These are phyloP conservation scores for Willowsia nigromaculata DNA, from an alignment of 2,888 invertebrate species.

Conservation along the genomic window DNA sequence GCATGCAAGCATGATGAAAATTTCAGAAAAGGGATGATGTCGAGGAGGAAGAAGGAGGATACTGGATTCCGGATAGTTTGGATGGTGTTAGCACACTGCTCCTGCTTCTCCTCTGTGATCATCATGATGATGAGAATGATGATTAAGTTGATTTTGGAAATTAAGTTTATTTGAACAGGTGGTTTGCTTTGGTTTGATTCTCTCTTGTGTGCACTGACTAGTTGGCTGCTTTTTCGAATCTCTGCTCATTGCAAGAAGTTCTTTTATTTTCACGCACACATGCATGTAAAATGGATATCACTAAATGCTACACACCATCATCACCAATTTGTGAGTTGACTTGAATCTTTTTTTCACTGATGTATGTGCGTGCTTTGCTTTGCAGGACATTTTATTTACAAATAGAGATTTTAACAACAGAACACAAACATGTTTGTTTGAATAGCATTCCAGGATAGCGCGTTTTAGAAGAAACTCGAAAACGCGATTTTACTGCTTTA, in stretches of 20 bases:
- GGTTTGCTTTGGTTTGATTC: conserved; percentile 57
- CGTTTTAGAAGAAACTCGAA: background rate
- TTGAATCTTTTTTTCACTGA: background rate
- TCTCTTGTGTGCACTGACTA: background rate
- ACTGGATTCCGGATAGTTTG: conserved; percentile 9
- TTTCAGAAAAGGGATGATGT: conserved; percentile 2
- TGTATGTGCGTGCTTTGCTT: background rate
- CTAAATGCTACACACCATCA: background rate
- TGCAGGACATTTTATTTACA: background rate
- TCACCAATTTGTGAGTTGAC: background rate
- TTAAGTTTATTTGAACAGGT: conserved; percentile 78
- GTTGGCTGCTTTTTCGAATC: background rate
- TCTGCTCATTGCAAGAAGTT: background rate
- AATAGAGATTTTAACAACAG: background rate
- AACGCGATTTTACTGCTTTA: background rate
- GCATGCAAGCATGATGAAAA: background rate
- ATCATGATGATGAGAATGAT: conserved; percentile 46
- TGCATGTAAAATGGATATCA: conserved; percentile 22
- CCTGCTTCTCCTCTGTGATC: background rate
- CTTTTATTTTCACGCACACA: conserved; percentile 48
- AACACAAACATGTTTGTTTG: background rate
- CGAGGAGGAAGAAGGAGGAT: background rate
- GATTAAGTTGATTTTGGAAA: conserved; percentile 76
- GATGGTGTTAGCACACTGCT: background rate
- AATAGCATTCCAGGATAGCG: background rate